Conservation (phyloP, 2,888 invertebrate genomes). For the Caenorhabditis sp. region DNA sequence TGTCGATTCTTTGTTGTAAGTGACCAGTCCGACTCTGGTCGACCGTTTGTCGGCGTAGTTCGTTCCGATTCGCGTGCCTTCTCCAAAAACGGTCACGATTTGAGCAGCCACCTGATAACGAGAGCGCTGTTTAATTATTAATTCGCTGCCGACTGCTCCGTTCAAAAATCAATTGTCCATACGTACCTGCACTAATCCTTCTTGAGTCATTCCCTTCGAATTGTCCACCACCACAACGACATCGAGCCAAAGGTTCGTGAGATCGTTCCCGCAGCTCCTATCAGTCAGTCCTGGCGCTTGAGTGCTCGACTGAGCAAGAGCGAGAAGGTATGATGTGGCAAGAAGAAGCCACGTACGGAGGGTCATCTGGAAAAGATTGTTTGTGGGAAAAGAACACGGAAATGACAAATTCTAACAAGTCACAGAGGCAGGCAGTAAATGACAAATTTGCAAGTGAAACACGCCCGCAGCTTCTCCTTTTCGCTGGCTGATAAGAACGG, state of each 20-base stretch:
- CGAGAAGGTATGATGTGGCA: neutral
- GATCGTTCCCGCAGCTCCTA: conserved; percentile 32
- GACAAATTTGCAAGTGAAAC: neutral
- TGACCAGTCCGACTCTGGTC: conserved; percentile 43
- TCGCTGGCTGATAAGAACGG: no score
- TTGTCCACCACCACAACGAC: conserved; percentile 54
- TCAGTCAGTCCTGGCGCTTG: conserved; percentile 4
- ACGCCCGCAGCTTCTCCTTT: neutral
- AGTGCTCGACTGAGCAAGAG: neutral
- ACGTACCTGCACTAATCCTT: conserved; percentile 13
- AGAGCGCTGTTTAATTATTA: neutral
- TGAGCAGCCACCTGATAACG: conserved; percentile 34
- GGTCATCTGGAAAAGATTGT: conserved; percentile 1
- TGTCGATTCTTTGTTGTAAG: conserved; percentile 23
- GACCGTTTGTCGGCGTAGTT: conserved; percentile 30
- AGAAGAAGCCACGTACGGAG: neutral
- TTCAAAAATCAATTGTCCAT: neutral
- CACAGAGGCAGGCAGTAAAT: no score
- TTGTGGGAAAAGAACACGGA: neutral
- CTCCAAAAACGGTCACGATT: conserved; percentile 44
- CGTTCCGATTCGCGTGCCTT: conserved; percentile 45
- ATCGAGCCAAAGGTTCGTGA: conserved; percentile 48
- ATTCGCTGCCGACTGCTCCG: neutral
- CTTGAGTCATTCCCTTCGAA: conserved; percentile 44
- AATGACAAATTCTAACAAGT: no score